Evolutionary conservation across 2,797 vertebrate species (phyloP).

Genomic region (Bradypodion ventrale): DNA sequence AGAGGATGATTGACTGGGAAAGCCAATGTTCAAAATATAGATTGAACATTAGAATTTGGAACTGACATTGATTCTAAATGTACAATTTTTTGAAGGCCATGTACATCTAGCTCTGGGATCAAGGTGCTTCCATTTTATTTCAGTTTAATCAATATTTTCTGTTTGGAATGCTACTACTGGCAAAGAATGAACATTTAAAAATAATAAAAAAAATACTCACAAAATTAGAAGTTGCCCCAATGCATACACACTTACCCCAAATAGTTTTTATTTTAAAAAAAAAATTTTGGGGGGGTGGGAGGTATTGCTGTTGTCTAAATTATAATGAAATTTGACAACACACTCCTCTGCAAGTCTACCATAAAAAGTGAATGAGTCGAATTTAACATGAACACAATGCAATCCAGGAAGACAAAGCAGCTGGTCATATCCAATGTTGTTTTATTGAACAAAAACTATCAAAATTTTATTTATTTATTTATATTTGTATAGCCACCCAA

Average conservation of each 20-base stretch:
- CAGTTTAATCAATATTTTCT: not conserved
- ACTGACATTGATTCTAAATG: too few species aligned
- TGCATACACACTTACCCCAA: not conserved
- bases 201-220: not conserved
- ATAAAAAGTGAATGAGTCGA: too few species aligned
- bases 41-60: too few species aligned
- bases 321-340: not conserved
- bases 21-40: too few species aligned
- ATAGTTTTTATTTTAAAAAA: not conserved
- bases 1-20: too few species aligned
- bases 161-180: not conserved
- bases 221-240: not conserved
- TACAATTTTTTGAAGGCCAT: too few species aligned
- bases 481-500: too few species aligned
- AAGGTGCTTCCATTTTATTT: not conserved
- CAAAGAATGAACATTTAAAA: not conserved
- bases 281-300: too few species aligned
- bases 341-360: not conserved
- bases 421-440: not conserved
- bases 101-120: too few species aligned
- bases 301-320: not conserved
- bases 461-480: not conserved
- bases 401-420: slow-evolving; percentile 6
- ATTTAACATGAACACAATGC: not conserved
- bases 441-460: not conserved